Evolutionary conservation across 2,113 vertebrate species (phyloP), one percentile per base, ranked within the genome.

Genomic region (Damaliscus lunatus): DNA sequence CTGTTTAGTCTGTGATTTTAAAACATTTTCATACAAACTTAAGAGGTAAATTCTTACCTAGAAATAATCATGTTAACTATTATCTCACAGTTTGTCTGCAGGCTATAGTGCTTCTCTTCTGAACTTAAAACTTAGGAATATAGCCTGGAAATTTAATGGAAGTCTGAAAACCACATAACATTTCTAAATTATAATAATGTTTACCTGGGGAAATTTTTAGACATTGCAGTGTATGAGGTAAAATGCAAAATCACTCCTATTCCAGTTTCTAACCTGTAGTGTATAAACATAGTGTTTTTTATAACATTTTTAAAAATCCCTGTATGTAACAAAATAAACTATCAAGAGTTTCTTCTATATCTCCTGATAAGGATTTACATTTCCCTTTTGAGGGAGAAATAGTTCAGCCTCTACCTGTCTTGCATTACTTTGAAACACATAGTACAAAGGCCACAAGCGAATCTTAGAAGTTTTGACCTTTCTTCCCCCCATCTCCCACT

Each of bases 21-120:
- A 89, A 94, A 59, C 48, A 88, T 91, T 94, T 96, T 94, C 52
- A 81, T 62, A 11, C 43, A 82, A 94, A n/a, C 43, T 60, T 23
- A 64, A 59, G 31, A 95, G 8, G 36, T 89, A 95, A 96, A 90
- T 88, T 71, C 46, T 89, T 91, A 33, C n/a, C 52, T 48, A 50
- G 82, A 91, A 84, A 74, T 85, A 95, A 91, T 93, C 78, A 71
- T 36, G 40, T 78, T 27, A 64, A 25, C 50, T 81, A 0, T 59
- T 40, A 60, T 81, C 55, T 64, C 62, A 14, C 78, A 64, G 50
- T 78, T 88, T 92, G 19, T 90, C 67, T 85, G 15, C 15, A 12
- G 29, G 19, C 90, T 78, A 1, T 60, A 59, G 15, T 96, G 52
- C 52, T 96, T 93, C 29, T 74, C 67, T 74, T 92, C 57, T 95